A percentile compares a stretch with the other conserved stretches of the same genome.
phyloP scores from a whole-genome alignment of 2,888 invertebrate species.

The Agrypnus murinus region DNA sequence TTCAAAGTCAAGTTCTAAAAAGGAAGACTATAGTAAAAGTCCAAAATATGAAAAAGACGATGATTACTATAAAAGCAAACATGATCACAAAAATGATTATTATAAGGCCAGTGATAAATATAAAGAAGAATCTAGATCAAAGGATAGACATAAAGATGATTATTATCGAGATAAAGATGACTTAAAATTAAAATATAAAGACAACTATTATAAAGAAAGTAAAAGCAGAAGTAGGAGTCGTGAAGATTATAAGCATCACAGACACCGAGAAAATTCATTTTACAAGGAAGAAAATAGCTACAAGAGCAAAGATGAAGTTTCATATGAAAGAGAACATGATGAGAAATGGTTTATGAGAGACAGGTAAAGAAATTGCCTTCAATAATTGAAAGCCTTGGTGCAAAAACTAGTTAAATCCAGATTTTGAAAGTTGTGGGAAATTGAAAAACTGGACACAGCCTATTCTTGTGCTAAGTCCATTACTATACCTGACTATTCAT shows the following conservation, averaged over 20 bases:
- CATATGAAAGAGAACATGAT: constrained; percentile 65
- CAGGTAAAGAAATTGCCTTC: constrained; percentile 53
- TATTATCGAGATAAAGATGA: constrained; percentile 57
- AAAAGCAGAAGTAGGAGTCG: constrained; percentile 39
- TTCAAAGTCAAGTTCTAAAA: constrained; percentile 21
- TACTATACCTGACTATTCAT: too few species aligned
- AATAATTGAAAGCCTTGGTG: not conserved
- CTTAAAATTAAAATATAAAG: constrained; percentile 54
- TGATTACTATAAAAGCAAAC: constrained; percentile 48
- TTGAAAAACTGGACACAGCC: too few species aligned
- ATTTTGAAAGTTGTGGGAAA: too few species aligned
- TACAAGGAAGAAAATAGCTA: constrained; percentile 61
- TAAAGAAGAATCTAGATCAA: constrained; percentile 4
- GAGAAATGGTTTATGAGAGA: constrained; percentile 66
- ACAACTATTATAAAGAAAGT: constrained; percentile 40
- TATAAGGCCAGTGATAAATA: constrained; percentile 53
- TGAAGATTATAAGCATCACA: constrained; percentile 62
- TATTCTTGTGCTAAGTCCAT: too few species aligned
- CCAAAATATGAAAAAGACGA: constrained; percentile 37
- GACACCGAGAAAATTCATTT: constrained; percentile 70
- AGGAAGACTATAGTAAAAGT: constrained; percentile 23
- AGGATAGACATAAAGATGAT: constrained; percentile 24
- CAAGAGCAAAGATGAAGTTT: constrained; percentile 54
- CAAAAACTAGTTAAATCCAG: too few species aligned
- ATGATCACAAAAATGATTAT: constrained; percentile 56